Percentiles rank a stretch among this genome's conserved stretches.
phyloP scores from a whole-genome alignment of 2,888 invertebrate species.

The Andrena fulva region DNA sequence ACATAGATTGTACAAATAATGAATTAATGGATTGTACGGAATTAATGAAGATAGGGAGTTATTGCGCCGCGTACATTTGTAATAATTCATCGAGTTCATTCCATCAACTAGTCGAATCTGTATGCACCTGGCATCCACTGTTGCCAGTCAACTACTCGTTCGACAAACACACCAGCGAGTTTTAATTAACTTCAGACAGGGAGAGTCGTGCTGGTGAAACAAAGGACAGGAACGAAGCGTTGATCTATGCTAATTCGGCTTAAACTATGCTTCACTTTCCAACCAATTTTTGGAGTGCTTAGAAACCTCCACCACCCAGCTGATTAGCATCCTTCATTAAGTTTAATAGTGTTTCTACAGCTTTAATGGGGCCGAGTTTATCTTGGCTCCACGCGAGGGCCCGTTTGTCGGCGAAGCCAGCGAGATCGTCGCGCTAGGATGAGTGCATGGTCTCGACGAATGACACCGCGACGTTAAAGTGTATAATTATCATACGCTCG shows the following conservation, averaged over 20 bases:
- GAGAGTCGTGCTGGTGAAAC: conserved; percentile 2
- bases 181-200: conserved; percentile 47
- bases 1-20: too few species aligned
- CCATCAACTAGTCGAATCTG: background rate
- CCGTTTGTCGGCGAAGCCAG: background rate
- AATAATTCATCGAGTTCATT: too few species aligned
- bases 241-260: conserved; percentile 43
- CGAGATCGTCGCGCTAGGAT: background rate
- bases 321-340: conserved; percentile 21
- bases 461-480: conserved; percentile 13
- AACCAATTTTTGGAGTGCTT: conserved; percentile 9
- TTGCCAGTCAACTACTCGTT: conserved; percentile 23
- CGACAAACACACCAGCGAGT: conserved; percentile 18
- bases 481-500: conserved; percentile 36
- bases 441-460: background rate
- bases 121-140: background rate
- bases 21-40: too few species aligned
- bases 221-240: conserved; percentile 31
- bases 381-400: background rate
- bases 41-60: too few species aligned
- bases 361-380: background rate
- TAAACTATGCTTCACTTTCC: conserved; percentile 11
- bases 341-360: background rate
- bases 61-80: background rate
- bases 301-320: background rate